A percentile compares a stretch with the other conserved stretches of the same genome.
These are phyloP conservation scores for Anguilla rostrata DNA, from an alignment of 2,113 vertebrate species.

Conservation along the genomic window DNA sequence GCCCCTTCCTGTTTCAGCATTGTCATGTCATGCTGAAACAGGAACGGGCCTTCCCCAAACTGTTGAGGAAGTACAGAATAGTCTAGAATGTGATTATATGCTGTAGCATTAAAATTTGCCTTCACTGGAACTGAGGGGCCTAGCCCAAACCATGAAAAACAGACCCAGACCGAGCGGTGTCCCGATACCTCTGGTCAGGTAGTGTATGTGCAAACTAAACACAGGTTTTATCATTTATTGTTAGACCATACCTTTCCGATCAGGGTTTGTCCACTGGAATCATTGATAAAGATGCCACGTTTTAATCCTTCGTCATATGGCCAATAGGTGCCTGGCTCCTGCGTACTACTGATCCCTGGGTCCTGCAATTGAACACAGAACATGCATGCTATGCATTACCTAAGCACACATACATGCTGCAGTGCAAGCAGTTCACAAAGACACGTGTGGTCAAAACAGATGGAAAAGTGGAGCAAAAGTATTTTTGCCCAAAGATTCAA, in stretches of 20 bases:
- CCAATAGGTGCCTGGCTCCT: slow-evolving; percentile 73
- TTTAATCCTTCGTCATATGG: slow-evolving; percentile 81
- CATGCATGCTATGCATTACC: neutral
- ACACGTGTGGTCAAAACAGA: neutral
- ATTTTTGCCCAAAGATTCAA: neutral
- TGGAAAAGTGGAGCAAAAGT: neutral
- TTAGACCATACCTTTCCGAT: slow-evolving; percentile 76
- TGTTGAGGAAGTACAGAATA: no score
- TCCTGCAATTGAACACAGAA: slow-evolving; percentile 64
- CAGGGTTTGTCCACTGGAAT: slow-evolving; percentile 68
- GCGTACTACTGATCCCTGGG: slow-evolving; percentile 81
- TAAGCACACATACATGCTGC: neutral
- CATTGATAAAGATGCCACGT: slow-evolving; percentile 79
- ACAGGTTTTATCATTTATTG: neutral
- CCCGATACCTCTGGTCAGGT: no score
- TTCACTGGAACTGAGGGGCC: no score
- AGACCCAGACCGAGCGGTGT: no score
- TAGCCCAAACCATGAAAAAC: no score
- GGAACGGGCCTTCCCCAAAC: no score
- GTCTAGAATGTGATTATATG: no score
- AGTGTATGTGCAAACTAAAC: no score
- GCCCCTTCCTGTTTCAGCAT: no score
- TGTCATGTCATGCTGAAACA: no score
- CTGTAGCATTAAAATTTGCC: no score
- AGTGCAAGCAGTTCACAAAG: neutral